Evolutionary conservation across 1,140 invertebrate species (phyloP).

Genomic region (Riptortus pedestris): DNA sequence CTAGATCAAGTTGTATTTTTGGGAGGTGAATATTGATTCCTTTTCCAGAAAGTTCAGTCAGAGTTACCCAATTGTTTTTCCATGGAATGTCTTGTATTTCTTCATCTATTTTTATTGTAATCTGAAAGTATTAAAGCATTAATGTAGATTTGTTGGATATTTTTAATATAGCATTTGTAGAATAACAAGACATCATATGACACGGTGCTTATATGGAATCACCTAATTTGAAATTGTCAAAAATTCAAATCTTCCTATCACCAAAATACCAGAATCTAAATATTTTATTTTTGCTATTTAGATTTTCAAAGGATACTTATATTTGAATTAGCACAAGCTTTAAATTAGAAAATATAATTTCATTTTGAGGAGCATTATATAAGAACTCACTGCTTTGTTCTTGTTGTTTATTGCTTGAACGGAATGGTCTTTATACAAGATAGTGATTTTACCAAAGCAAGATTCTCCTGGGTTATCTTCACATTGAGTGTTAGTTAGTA

Average conservation of each 20-base stretch:
- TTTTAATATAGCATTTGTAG: no score
- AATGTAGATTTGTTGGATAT: no score
- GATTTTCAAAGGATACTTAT: no score
- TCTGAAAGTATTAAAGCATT: conserved; percentile 34
- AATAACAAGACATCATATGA: no score
- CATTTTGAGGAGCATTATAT: no score
- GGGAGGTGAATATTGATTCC: conserved; percentile 17
- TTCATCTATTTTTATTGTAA: conserved; percentile 35
- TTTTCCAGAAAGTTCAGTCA: conserved; percentile 33
- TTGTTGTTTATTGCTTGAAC: conserved; percentile 41
- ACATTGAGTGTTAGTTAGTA: conserved; percentile 33
- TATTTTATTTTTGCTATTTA: no score
- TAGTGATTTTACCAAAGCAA: conserved; percentile 51
- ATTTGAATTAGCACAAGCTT: no score
- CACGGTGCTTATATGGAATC: no score
- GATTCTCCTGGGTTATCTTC: conserved; percentile 39
- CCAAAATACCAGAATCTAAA: no score
- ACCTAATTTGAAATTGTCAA: no score
- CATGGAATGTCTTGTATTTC: conserved; percentile 40
- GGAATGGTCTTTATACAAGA: conserved; percentile 52
- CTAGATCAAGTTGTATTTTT: conserved; percentile 29
- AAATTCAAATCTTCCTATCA: no score
- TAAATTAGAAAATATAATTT: no score
- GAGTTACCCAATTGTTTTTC: conserved; percentile 44
- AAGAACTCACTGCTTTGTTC: conserved; percentile 32